Evolutionary conservation across 2,888 invertebrate species (phyloP).

Genomic region (Drosophila flavopinicola): DNA sequence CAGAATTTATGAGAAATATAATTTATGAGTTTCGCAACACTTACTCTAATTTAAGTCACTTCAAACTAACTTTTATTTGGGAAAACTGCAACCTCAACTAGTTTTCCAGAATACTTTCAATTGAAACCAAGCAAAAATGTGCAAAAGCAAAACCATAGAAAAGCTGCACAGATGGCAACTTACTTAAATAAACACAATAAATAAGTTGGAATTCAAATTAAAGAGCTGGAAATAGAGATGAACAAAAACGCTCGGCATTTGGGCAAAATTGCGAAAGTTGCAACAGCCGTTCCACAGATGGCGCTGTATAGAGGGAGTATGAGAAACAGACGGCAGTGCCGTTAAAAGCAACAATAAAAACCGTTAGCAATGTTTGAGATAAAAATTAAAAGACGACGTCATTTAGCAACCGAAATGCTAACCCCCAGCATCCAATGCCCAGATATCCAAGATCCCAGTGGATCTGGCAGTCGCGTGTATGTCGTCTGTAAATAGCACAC

Average conservation of each 20-base stretch:
- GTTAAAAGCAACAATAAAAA: constrained; percentile 78
- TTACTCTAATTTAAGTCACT: background rate
- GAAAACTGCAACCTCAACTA: constrained; percentile 2
- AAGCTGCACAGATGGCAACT: constrained; percentile 28
- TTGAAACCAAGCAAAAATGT: constrained; percentile 9
- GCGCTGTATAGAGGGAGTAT: constrained; percentile 25
- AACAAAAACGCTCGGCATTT: constrained; percentile 67
- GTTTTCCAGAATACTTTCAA: constrained; percentile 15
- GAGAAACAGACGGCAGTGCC: constrained; percentile 73
- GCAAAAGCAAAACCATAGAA: constrained; percentile 6
- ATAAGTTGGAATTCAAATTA: constrained; percentile 72
- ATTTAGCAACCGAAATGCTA: constrained; percentile 67
- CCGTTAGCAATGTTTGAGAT: constrained; percentile 80
- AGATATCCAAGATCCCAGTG: constrained; percentile 34
- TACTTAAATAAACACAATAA: constrained; percentile 47
- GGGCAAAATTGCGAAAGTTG: constrained; percentile 72
- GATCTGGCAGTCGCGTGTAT: constrained; percentile 51
- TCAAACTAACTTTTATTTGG: background rate
- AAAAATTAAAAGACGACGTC: constrained; percentile 83
- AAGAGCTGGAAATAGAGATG: constrained; percentile 49
- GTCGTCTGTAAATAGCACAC: constrained; percentile 80
- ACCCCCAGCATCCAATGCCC: constrained; percentile 13
- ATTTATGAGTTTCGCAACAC: background rate
- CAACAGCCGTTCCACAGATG: constrained; percentile 48
- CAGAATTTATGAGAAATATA: background rate